phyloP scores from a whole-genome alignment of 2,113 vertebrate genomes.

The Oostethus manadensis region DNA sequence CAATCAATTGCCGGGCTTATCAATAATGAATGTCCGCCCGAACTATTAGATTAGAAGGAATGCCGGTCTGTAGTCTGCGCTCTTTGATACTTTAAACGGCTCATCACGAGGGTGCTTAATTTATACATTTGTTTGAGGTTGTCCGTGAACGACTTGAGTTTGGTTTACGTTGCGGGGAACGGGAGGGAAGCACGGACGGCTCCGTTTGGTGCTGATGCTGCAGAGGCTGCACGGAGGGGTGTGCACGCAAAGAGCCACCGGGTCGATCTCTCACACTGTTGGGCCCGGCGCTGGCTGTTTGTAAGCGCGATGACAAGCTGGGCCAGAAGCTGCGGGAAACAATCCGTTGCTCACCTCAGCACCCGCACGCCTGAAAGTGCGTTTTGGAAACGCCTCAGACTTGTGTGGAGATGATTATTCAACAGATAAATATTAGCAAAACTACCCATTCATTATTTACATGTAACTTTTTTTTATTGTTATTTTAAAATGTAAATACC shows the following conservation, averaged over 20 bases:
- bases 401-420: too few species aligned
- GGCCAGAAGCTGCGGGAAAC: slow-evolving; percentile 48
- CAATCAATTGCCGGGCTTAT: slow-evolving; percentile 77
- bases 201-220: slow-evolving; percentile 35
- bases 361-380: slow-evolving; percentile 5
- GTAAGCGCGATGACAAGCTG: background rate
- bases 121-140: slow-evolving; percentile 11
- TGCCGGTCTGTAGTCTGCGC: slow-evolving; percentile 56
- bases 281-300: too few species aligned
- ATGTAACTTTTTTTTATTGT: too few species aligned
- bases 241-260: slow-evolving; percentile 43
- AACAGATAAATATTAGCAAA: too few species aligned
- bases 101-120: slow-evolving; percentile 29
- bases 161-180: too few species aligned
- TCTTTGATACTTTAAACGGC: slow-evolving; percentile 66
- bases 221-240: slow-evolving; percentile 40
- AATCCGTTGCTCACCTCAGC: slow-evolving; percentile 58
- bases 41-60: slow-evolving; percentile 78
- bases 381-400: too few species aligned
- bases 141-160: background rate
- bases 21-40: slow-evolving; percentile 76
- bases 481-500: too few species aligned
- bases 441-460: too few species aligned
- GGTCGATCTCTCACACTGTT: slow-evolving; percentile 58
- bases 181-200: slow-evolving; percentile 11